Base-by-base conservation (phyloP, 2,797 vertebrate genomes). In the Toxotes lorentzi region DNA sequence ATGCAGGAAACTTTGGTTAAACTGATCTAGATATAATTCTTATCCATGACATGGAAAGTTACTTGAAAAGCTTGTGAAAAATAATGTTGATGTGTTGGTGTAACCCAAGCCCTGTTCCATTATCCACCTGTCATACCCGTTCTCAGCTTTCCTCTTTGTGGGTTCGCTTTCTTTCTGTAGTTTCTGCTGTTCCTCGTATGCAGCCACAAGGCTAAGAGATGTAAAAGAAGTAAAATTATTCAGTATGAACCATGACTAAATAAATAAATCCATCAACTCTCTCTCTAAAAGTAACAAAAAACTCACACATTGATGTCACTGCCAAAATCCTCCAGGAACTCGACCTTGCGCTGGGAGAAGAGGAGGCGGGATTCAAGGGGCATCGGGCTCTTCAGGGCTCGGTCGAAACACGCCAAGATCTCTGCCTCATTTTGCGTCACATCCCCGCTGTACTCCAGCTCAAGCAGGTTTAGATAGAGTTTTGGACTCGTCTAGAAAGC, bases 271-370 rank as follows among this genome's bases (percentile, higher is more conserved):
- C n/a, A n/a, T n/a, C n/a, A n/a, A n/a, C 41, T 40, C 2, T 0
- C 11, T 70, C 5, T 27, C 1, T 8, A 32, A 13, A 30, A 10
- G 41, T 24, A 38, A 13, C 0, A 32, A 32, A 40, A 34, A 34
- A 93, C 97, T 95, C 90, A 99, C 98, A 94, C 94, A 86, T 97
- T 97, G 78, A 99, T 96, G 87, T 99, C 96, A 30, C 94, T 97
- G 85, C 98, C 97, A 88, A 99, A 99, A 91, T 99, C 98, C 92
- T 99, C 98, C 13, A 99, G 96, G 85, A 99, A 99, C 75, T 99
- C 98, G 2, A 99, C 97, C 94, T 99, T 99, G 81, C 98, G 95
- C 84, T 99, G 98, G 2, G 97, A 97, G 93, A 99, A 99, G 0
- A 97, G 95, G 70, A 99, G 94, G 76, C 96, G 97, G 32, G 97